Percentiles rank a stretch among this genome's conserved stretches.
Conservation (phyloP, 2,888 invertebrate species). For the Auanema sp. region DNA sequence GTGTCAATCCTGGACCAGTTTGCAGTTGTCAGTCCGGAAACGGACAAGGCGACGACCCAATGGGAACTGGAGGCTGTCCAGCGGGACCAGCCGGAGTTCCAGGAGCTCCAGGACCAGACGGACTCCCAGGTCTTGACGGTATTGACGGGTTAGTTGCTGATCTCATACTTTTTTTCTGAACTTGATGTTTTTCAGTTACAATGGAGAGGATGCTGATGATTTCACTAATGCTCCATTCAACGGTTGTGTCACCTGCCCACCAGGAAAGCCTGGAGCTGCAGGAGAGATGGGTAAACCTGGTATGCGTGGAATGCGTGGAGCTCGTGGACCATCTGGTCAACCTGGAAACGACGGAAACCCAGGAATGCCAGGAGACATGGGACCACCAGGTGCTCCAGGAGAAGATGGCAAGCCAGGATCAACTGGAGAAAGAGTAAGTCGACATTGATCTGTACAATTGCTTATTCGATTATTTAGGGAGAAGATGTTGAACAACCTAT, state of each 20-base stretch:
- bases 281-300: conserved; percentile 48
- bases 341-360: conserved; percentile 47
- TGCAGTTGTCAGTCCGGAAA: conserved; percentile 48
- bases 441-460: not conserved
- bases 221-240: conserved; percentile 45
- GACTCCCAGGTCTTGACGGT: conserved; percentile 41
- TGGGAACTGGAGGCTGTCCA: conserved; percentile 48
- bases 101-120: conserved; percentile 46
- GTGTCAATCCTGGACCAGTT: conserved; percentile 44
- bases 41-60: conserved; percentile 42
- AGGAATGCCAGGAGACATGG: conserved; percentile 47
- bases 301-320: conserved; percentile 50
- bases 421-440: conserved; percentile 23
- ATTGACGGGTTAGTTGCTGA: conserved; percentile 15
- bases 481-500: conserved; percentile 44
- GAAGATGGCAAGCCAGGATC: conserved; percentile 28
- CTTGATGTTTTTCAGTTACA: conserved; percentile 6
- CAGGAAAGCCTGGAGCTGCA: conserved; percentile 42
- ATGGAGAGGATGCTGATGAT: conserved; percentile 40
- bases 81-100: conserved; percentile 44
- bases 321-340: conserved; percentile 42
- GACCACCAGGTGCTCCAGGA: conserved; percentile 30
- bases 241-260: conserved; percentile 46
- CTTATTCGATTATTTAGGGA: conserved; percentile 16
- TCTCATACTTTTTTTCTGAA: not conserved